A percentile compares a stretch with the other conserved stretches of the same genome.
Evolutionary conservation across 2,113 vertebrate genomes (phyloP).

Genomic region (Archilochus colubris): DNA sequence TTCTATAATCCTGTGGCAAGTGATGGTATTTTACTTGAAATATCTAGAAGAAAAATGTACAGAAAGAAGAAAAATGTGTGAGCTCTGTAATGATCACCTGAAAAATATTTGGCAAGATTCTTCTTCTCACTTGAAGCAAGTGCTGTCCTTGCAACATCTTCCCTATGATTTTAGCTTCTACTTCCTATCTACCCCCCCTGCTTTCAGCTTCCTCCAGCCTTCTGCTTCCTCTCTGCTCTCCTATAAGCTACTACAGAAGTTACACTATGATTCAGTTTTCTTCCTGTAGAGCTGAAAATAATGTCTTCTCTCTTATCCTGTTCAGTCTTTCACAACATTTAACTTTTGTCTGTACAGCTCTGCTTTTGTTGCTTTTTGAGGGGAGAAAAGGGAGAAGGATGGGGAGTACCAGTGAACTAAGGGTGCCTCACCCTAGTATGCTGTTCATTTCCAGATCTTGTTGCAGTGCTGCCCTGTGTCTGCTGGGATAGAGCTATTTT

Average conservation of each 20-base stretch:
- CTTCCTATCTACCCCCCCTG: background rate
- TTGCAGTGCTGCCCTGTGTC: background rate
- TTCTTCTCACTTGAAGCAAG: background rate
- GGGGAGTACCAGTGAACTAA: background rate
- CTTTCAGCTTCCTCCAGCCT: background rate
- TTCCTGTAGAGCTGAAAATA: conserved; percentile 39
- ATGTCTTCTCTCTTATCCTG: background rate
- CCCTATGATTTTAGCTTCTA: background rate
- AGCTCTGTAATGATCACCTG: background rate
- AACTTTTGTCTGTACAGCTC: background rate
- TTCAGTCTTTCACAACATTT: background rate
- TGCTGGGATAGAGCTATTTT: background rate
- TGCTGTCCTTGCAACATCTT: background rate
- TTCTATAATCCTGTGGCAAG: background rate
- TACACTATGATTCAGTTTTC: conserved; percentile 25
- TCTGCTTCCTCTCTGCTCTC: conserved; percentile 28
- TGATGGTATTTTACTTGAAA: background rate
- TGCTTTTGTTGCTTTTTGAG: background rate
- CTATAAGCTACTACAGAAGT: background rate
- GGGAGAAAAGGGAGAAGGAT: background rate
- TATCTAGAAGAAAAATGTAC: background rate
- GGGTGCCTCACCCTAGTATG: accelerated
- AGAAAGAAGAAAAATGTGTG: no score
- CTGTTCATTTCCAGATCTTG: background rate
- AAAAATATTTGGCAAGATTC: background rate